Percentiles rank a stretch among this genome's conserved stretches.
These are phyloP conservation scores for Tinamus guttatus DNA, from an alignment of 2,113 vertebrate genomes.

Conservation along the genomic window DNA sequence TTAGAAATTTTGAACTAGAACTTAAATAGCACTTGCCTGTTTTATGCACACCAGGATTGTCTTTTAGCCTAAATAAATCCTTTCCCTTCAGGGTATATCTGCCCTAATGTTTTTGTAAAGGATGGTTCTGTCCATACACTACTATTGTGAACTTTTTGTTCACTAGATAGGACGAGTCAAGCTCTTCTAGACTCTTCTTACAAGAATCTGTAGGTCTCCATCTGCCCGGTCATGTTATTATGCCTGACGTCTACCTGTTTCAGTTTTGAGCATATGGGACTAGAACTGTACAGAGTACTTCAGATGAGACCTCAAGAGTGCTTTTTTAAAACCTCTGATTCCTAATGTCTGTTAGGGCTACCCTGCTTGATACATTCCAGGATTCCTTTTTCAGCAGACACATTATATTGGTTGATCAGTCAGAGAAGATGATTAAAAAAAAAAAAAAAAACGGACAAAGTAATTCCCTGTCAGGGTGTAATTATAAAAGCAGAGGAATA, in stretches of 20 bases:
- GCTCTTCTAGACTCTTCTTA: neutral
- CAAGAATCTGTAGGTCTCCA: neutral
- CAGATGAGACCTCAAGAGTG: neutral
- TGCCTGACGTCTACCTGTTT: neutral
- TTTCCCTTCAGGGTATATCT: neutral
- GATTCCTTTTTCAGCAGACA: neutral
- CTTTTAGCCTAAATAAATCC: neutral
- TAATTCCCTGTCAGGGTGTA: neutral
- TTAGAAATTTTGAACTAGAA: neutral
- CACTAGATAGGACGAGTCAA: neutral
- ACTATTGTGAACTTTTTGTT: neutral
- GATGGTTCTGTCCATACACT: neutral
- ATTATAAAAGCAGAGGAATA: neutral
- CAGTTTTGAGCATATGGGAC: rapidly evolving
- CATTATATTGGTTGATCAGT: rapidly evolving
- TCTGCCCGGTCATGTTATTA: neutral
- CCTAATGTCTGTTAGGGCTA: neutral
- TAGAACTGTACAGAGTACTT: neutral
- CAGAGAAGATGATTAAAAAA: neutral
- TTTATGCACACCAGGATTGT: neutral
- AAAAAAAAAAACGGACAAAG: neutral
- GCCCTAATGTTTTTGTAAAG: neutral
- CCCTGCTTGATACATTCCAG: neutral
- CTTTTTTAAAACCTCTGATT: neutral
- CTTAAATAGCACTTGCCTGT: neutral